A percentile compares a stretch with the other conserved stretches of the same genome.
Evolutionary conservation across 2,797 vertebrate species (phyloP).

Genomic region (Nannoperca australis): DNA sequence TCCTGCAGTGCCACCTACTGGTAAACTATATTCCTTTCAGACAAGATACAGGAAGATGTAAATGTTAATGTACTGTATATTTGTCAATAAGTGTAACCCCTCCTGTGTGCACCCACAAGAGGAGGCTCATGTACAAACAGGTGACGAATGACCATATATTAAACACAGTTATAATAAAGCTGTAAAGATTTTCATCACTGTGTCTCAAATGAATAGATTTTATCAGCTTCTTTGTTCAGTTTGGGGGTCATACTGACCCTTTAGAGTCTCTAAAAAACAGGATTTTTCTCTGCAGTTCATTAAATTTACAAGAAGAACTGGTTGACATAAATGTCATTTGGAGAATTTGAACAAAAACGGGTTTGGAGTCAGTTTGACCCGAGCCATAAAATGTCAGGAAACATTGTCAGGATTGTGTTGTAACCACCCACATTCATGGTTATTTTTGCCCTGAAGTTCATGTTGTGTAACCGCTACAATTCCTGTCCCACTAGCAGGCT

Average conservation of each 20-base stretch:
- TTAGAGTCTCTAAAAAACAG: too few relatives aligned
- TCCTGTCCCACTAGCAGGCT: background rate
- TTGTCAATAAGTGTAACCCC: background rate
- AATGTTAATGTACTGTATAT: background rate
- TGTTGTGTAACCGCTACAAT: background rate
- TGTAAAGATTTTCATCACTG: too few relatives aligned
- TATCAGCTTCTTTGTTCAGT: background rate
- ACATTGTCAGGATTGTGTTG: too few relatives aligned
- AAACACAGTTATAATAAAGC: background rate
- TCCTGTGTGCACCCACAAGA: background rate
- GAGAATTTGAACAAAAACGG: background rate
- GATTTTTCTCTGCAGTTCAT: too few relatives aligned
- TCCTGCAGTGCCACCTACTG: slow-evolving; percentile 60
- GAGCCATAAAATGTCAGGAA: background rate
- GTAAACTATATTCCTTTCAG: background rate
- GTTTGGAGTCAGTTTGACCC: background rate
- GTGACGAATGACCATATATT: background rate
- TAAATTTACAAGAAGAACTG: background rate
- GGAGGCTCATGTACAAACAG: background rate
- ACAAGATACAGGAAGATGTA: background rate
- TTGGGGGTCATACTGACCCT: too few relatives aligned
- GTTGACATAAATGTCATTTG: background rate
- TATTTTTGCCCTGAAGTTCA: slow-evolving; percentile 3
- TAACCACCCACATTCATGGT: background rate
- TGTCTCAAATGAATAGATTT: background rate